Base-by-base conservation (phyloP, 2,888 invertebrate genomes). In the Aphodius sticticus region DNA sequence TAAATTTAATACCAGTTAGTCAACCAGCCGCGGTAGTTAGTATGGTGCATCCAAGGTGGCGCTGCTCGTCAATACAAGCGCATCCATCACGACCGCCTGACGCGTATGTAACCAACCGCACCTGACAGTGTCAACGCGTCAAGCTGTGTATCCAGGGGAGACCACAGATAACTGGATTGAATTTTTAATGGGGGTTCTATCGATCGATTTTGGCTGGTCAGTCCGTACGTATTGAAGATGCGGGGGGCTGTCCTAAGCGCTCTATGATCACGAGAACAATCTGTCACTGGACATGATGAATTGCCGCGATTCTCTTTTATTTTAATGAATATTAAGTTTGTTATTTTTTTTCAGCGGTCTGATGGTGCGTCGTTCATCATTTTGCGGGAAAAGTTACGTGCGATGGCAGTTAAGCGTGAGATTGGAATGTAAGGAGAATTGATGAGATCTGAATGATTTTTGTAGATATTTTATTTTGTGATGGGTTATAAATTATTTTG, bases 71-170 rank as follows among this genome's bases (percentile, higher is more conserved):
- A 88, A 87, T 87, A 87, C 86, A 85, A 83, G 84, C 85, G 84
- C 86, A 89, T 88, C 88, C 87, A 88, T 88, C 88, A 88, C 85
- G 80, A 79, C 70, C 78, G 71, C 81, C 82, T 86, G 88, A 88
- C 88, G 87, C 86, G 84, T 87, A 86, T 85, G 87, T 88, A 88
- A 88, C 87, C 85, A 83, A 86, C 88, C 88, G 84, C 88, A 88
- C 88, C 88, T 88, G 88, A 86, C 87, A 87, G 84, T 87, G 87
- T 87, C 87, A 86, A 85, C 85, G 84, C 83, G 83, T 84, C 84
- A 83, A 83, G 82, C 84, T 82, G 82, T 76, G 76, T 76, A 7
- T 14, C 76, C 76, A 69, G 69, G 53, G 76, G 76, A 35, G 0
- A 74, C 74, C 74, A 5, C 74, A 74, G 74, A 74, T 74, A 74